These are phyloP conservation scores for Lamellibrachia satsuma DNA, from an alignment of 2,888 invertebrate genomes.

Conservation along the genomic window DNA sequence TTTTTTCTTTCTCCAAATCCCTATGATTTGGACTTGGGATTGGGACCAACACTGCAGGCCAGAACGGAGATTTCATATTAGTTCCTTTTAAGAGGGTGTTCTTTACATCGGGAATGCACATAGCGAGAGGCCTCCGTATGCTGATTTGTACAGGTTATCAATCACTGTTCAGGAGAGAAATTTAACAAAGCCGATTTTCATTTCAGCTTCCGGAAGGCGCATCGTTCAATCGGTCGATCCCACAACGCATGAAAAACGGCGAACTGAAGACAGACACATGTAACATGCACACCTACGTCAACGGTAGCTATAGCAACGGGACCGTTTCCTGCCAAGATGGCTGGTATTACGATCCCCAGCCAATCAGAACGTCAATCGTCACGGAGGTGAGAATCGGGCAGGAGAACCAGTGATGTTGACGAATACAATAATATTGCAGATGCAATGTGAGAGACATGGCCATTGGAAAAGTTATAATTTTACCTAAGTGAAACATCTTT, in stretches of 20 bases:
- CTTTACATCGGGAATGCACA: too few species aligned
- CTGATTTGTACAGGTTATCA: too few species aligned
- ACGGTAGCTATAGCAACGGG: constrained; percentile 33
- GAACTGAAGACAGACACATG: constrained; percentile 30
- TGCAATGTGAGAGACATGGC: too few species aligned
- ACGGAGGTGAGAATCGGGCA: constrained; percentile 39
- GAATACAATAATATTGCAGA: too few species aligned
- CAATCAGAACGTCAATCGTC: constrained; percentile 39
- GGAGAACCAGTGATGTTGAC: not conserved
- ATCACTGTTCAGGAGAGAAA: not conserved
- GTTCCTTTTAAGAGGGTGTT: too few species aligned
- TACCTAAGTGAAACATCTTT: too few species aligned
- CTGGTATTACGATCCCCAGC: constrained; percentile 39
- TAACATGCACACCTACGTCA: constrained; percentile 31
- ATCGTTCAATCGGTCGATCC: constrained; percentile 31
- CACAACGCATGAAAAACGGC: constrained; percentile 25
- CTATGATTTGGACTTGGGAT: too few species aligned
- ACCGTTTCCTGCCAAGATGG: constrained; percentile 40
- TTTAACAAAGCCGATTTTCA: not conserved
- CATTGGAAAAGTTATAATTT: too few species aligned
- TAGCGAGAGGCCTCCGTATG: too few species aligned
- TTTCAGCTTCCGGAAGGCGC: constrained; percentile 36
- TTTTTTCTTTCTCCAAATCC: too few species aligned
- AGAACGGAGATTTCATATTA: too few species aligned
- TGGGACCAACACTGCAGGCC: too few species aligned